These are phyloP conservation scores for Huso huso DNA, from an alignment of 2,797 vertebrate genomes.

Conservation along the genomic window DNA sequence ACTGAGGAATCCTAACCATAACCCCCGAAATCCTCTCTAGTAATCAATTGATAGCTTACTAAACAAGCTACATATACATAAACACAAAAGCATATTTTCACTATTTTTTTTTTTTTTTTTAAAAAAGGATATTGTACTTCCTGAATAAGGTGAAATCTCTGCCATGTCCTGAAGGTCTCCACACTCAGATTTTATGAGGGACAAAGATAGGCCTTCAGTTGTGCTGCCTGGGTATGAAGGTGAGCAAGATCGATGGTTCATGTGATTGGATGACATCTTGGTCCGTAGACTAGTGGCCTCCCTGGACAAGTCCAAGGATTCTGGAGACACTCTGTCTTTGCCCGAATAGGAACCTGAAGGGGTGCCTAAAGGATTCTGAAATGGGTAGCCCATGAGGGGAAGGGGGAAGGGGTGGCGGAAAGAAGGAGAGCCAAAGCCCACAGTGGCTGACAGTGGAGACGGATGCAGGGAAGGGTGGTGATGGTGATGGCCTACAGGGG, in stretches of 20 bases:
- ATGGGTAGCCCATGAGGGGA: slow-evolving; percentile 92
- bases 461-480: slow-evolving; percentile 87
- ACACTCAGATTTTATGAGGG: slow-evolving; percentile 95
- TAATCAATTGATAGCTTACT: no score
- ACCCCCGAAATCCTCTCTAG: no score
- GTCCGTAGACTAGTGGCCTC: slow-evolving; percentile 92
- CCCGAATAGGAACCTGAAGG: slow-evolving; percentile 78
- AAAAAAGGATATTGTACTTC: slow-evolving; percentile 97
- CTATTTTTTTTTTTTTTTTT: background rate
- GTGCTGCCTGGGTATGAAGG: slow-evolving; percentile 84
- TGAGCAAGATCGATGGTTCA: slow-evolving; percentile 88
- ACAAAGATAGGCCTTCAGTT: slow-evolving; percentile 84
- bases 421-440: slow-evolving; percentile 86
- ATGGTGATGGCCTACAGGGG: slow-evolving; percentile 68
- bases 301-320: slow-evolving; percentile 92
- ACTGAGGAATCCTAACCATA: slow-evolving; percentile 1
- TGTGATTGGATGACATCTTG: slow-evolving; percentile 92
- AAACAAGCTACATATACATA: slow-evolving; percentile 14
- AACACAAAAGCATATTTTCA: slow-evolving; percentile 9
- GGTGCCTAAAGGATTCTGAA: slow-evolving; percentile 82
- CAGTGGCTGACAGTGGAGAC: slow-evolving; percentile 83
- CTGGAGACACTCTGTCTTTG: slow-evolving; percentile 85
- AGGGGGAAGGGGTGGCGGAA: slow-evolving; percentile 92
- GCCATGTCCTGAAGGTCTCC: slow-evolving; percentile 95
- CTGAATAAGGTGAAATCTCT: slow-evolving; percentile 92